These are phyloP conservation scores for Micronycteris hirsuta DNA, from an alignment of 2,113 vertebrate genomes.

Conservation along the genomic window DNA sequence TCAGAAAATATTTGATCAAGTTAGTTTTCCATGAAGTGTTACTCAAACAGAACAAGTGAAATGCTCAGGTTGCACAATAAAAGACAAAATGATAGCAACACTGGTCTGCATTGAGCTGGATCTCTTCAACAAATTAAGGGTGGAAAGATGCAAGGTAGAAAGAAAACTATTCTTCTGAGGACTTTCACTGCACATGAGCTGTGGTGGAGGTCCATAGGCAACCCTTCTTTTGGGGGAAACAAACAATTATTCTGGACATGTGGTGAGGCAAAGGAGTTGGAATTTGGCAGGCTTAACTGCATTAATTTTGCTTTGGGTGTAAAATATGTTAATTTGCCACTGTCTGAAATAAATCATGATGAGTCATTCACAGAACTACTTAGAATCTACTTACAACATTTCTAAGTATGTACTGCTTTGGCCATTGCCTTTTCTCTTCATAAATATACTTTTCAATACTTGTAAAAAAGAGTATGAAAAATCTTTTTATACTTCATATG, in stretches of 20 bases:
- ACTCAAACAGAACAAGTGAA: background rate
- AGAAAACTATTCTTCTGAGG: background rate
- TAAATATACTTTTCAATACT: conserved; percentile 3
- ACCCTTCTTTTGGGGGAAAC: background rate
- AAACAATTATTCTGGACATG: conserved; percentile 52
- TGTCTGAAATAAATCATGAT: conserved; percentile 57
- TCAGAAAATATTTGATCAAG: background rate
- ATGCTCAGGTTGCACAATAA: background rate
- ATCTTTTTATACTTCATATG: background rate
- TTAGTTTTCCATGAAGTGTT: background rate
- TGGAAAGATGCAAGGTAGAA: background rate
- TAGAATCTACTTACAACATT: conserved; percentile 42
- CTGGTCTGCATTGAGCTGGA: background rate
- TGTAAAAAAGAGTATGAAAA: background rate
- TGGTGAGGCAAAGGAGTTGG: conserved; percentile 24
- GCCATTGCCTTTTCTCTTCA: conserved; percentile 7
- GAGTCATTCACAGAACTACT: conserved; percentile 51
- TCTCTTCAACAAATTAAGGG: background rate
- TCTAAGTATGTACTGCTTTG: background rate
- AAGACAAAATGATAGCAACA: background rate
- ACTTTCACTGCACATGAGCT: background rate
- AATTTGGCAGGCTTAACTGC: conserved; percentile 33
- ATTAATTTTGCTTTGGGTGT: conserved; percentile 49
- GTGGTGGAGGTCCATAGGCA: background rate
- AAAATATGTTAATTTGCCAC: conserved; percentile 63